Evolutionary conservation across 2,888 invertebrate genomes (phyloP), one percentile per base, ranked within the genome.

Genomic region (Trichopria drosophilae): DNA sequence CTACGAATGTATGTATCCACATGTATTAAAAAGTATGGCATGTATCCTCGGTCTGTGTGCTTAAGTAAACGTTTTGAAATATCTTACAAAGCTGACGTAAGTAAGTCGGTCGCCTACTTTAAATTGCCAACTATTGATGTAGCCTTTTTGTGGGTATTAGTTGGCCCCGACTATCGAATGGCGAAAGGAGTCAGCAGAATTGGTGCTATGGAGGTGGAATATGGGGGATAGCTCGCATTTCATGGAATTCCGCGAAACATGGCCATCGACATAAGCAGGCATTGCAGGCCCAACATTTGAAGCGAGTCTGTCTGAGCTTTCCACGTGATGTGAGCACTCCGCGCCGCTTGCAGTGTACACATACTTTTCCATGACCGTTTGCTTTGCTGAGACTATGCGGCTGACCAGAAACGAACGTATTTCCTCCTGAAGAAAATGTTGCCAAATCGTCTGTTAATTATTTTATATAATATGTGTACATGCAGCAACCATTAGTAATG

Each of bases 331-430:
- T 76, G 57, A 73, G 68, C 64, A 75, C 69, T 61, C 76, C 73
- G 62, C 71, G 75, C 59, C 71, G 69, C 69, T 73, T 75, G 72
- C 76, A 76, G 72, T 73, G 75, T 65, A 74, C 69, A 69, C 76
- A 76, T 67, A 76, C 73, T 72, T 76, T 76, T 62, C 76, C 76
- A 65, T 76, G 76, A 61, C 75, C 72, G 67, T 74, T 73, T 59
- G 76, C 75, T 69, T 76, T 76, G 73, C 73, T 74, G 69, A 76
- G 75, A 62, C 73, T 75, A 69, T 76, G 76, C 61, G 74, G 75
- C 63, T 75, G 74, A 67, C 74, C 75, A 64, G 73, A 68, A 67
- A 72, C 67, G 72, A 72, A 74, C 63, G 72, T 67, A 65, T 70
- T 70, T 68, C 72, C 71, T 74, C 74, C 75, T 74, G 72, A 65